These are phyloP conservation scores for Chamaea fasciata DNA, from an alignment of 2,113 vertebrate species.

Conservation along the genomic window DNA sequence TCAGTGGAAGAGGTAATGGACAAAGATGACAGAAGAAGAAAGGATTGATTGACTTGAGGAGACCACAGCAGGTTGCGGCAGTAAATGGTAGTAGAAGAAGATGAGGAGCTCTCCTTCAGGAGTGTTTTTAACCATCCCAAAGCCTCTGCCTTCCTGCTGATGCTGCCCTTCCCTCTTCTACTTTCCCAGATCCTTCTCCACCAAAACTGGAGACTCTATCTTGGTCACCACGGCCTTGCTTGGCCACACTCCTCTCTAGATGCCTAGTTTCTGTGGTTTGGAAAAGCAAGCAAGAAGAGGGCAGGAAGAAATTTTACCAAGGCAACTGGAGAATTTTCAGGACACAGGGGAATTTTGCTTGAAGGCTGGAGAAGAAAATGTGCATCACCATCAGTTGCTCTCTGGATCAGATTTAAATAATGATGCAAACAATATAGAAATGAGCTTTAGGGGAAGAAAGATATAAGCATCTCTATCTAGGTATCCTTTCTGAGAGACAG, in stretches of 20 bases:
- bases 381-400: not conserved
- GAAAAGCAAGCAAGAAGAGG: not conserved
- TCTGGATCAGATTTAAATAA: not conserved
- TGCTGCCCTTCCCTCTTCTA: not conserved
- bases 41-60: not conserved
- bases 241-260: not conserved
- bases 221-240: not conserved
- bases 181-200: not conserved
- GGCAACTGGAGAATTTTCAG: not conserved
- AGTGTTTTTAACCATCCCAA: not conserved
- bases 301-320: not conserved
- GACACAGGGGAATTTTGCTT: not conserved
- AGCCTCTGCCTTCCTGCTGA: not conserved
- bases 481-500: not conserved
- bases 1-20: not conserved
- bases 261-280: not conserved
- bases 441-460: not conserved
- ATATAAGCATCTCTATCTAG: not conserved
- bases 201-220: not conserved
- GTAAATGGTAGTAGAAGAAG: not conserved
- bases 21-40: not conserved
- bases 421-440: not conserved
- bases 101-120: not conserved
- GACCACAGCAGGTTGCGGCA: not conserved
- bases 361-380: not conserved